Base-by-base conservation (phyloP, 2,888 invertebrate genomes). In the Perdita meconis region DNA sequence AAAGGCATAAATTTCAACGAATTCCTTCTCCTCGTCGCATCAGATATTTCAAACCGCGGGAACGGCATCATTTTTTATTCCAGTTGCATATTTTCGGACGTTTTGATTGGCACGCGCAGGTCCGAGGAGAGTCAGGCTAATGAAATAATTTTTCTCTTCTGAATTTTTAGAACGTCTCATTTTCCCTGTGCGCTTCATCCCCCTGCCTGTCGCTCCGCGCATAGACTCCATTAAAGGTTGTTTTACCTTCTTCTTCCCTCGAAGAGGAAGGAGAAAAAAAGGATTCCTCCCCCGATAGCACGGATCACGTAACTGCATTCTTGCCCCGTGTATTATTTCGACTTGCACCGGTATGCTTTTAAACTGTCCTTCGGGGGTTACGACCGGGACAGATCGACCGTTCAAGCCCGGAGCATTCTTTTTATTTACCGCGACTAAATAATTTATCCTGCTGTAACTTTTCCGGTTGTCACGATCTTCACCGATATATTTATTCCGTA, bases 271-370 rank as follows among this genome's bases (percentile, higher is more conserved):
- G 12, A 30, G n/a, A 22, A 12, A n/a, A 38, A 30, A 6, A n/a
- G n/a, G n/a, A n/a, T n/a, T n/a, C n/a, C n/a, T 8, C 44, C 22
- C 10, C 6, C 38, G 34, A 55, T 69, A 44, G n/a, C 26, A 16
- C 26, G 30, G 19, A 53, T 67, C 34, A 13, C 24, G 42, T 66
- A 34, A 30, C 16, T 47, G 42, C 51, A 57, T 63, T 59, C 63
- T 53, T 76, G 47, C 19, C 55, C 26, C 26, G 26, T 61, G 47
- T 78, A 65, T 70, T 68, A 71, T 77, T 77, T 83, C 67, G 60
- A 68, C 68, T 77, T 77, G 81, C 73, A 80, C 10, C 38, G 83
- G 60, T 83, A 83, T 68, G 81, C 82, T 71, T 82, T 82, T 81
- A 81, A 82, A 81, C 51, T 83, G 81, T 83, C 63, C 13, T 73